Conservation (phyloP, 2,113 vertebrate genomes). For the Potamarius usumacintae region DNA sequence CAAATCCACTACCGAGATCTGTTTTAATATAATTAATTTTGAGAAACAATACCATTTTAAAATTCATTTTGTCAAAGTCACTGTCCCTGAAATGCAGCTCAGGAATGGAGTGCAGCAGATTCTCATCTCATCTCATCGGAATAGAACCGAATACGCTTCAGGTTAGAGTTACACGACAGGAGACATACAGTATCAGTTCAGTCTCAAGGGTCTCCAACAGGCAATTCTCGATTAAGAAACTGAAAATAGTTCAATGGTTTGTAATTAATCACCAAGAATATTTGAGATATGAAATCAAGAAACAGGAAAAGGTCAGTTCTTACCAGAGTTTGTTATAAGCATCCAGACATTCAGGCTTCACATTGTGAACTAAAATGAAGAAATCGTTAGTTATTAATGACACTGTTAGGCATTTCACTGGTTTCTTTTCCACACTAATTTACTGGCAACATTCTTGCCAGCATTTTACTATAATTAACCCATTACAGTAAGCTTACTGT, state of each 20-base stretch:
- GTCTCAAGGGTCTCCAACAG: neutral
- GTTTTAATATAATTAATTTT: neutral
- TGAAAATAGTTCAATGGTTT: neutral
- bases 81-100: neutral
- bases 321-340: conserved; percentile 96
- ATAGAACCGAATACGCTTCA: conserved; percentile 19
- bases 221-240: neutral
- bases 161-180: neutral
- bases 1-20: neutral
- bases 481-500: neutral
- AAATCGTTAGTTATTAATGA: neutral
- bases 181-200: neutral
- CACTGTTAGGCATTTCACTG: neutral
- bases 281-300: neutral
- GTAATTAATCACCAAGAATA: neutral
- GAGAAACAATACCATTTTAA: neutral
- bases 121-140: conserved; percentile 11
- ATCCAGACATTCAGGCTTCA: conserved; percentile 96
- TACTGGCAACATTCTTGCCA: too few species aligned
- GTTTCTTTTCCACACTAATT: neutral
- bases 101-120: conserved; percentile 1
- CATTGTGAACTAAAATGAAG: conserved; percentile 93
- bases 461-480: neutral
- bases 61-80: neutral
- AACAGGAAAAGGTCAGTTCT: conserved; percentile 51